phyloP scores from a whole-genome alignment of 2,888 invertebrate genomes.

The Caenorhabditis sulstoni region DNA sequence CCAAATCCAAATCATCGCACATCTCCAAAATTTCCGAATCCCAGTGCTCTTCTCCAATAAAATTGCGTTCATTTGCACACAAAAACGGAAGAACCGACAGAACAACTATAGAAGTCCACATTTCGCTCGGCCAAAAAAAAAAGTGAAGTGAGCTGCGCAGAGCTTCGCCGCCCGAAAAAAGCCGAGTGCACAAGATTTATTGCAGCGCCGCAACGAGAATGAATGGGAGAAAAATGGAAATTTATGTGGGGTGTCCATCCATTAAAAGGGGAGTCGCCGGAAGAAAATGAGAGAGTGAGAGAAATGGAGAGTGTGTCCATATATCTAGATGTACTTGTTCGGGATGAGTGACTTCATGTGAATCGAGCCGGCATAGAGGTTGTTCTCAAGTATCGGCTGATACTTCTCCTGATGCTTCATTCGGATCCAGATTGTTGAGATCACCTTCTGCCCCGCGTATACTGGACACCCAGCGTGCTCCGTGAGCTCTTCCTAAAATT shows the following conservation, averaged over 20 bases:
- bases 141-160: not conserved
- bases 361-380: not conserved
- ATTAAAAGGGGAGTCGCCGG: not conserved
- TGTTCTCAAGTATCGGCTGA: constrained; percentile 6
- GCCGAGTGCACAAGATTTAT: not conserved
- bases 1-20: not conserved
- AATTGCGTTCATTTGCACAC: not conserved
- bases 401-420: constrained; percentile 10
- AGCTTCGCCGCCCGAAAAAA: not conserved
- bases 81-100: not conserved
- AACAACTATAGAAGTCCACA: not conserved
- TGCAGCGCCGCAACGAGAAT: not conserved
- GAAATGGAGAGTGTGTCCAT: too few relatives aligned
- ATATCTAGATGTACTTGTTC: too few relatives aligned
- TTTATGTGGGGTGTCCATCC: constrained; percentile 1
- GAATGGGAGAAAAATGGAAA: not conserved
- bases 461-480: constrained; percentile 76
- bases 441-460: constrained; percentile 67
- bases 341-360: too few relatives aligned
- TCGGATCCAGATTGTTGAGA: constrained; percentile 58
- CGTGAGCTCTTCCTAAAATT: constrained; percentile 44
- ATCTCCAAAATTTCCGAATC: not conserved
- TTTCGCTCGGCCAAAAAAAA: not conserved
- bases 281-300: not conserved
- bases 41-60: constrained; percentile 5